phyloP scores from a whole-genome alignment of 2,113 vertebrate genomes.

The Siphamia tubifer region DNA sequence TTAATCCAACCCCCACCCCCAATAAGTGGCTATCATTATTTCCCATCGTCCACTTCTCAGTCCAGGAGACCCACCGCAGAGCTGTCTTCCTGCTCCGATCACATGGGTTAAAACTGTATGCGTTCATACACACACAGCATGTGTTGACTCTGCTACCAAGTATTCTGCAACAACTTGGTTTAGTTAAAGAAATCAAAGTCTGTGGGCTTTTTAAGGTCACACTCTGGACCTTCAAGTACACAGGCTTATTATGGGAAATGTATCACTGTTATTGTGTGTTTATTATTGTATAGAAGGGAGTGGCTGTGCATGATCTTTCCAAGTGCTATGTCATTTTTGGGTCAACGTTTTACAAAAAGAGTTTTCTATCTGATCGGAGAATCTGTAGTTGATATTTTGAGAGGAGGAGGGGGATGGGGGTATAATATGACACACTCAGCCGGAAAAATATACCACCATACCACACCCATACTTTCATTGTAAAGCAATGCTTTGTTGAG shows the following conservation, averaged over 20 bases:
- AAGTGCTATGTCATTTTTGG: not conserved
- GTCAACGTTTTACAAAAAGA: not conserved
- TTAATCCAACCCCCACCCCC: constrained; percentile 6
- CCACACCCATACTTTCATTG: constrained; percentile 34
- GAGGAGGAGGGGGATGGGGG: not conserved
- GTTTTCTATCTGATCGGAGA: not conserved
- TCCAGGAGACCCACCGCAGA: not conserved
- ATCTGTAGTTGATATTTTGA: not conserved
- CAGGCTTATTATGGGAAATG: not conserved
- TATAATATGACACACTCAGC: not conserved
- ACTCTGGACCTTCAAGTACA: not conserved
- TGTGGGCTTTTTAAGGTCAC: no score
- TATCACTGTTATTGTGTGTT: no score
- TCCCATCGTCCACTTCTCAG: not conserved
- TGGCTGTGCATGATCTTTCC: not conserved
- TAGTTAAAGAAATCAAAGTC: no score
- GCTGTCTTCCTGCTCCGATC: not conserved
- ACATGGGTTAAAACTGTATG: not conserved
- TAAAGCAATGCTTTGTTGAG: constrained; percentile 3
- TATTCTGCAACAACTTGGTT: not conserved
- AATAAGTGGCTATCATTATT: not conserved
- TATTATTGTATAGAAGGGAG: no score
- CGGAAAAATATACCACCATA: not conserved
- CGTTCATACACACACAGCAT: not conserved
- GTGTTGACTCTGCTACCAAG: not conserved